These are phyloP conservation scores for Halichoeres trimaculatus DNA, from an alignment of 2,113 vertebrate species.

Conservation along the genomic window DNA sequence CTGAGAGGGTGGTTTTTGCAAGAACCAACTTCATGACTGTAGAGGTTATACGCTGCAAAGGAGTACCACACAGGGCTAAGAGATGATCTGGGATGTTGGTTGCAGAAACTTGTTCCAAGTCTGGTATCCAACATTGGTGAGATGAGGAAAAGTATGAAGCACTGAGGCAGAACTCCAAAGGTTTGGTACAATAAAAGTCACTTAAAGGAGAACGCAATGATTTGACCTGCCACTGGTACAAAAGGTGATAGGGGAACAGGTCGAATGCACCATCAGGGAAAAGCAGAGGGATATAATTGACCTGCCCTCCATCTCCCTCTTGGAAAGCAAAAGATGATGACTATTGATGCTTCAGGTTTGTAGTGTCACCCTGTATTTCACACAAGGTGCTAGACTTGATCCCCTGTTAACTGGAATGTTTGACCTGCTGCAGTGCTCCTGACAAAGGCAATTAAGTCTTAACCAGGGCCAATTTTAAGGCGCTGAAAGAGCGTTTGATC, in stretches of 20 bases:
- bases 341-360: conserved; percentile 29
- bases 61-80: too few species aligned
- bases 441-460: conserved; percentile 26
- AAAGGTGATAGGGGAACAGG: background rate
- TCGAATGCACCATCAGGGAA: background rate
- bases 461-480: background rate
- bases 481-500: background rate
- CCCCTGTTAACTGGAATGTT: conserved; percentile 13
- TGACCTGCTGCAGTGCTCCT: conserved; percentile 21
- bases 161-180: background rate
- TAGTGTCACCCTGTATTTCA: conserved; percentile 21
- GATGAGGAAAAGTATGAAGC: background rate
- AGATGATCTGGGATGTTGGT: too few species aligned
- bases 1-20: too few species aligned
- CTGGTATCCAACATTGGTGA: background rate
- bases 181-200: background rate
- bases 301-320: conserved; percentile 13
- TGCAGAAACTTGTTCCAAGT: too few species aligned
- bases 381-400: background rate
- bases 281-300: conserved; percentile 35
- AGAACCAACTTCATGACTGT: too few species aligned
- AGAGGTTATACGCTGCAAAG: too few species aligned
- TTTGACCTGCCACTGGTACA: conserved; percentile 1
- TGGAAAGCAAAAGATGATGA: conserved; percentile 22
- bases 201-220: background rate